Evolutionary conservation across 2,113 vertebrate species (phyloP).

Genomic region (Octodon degus): DNA sequence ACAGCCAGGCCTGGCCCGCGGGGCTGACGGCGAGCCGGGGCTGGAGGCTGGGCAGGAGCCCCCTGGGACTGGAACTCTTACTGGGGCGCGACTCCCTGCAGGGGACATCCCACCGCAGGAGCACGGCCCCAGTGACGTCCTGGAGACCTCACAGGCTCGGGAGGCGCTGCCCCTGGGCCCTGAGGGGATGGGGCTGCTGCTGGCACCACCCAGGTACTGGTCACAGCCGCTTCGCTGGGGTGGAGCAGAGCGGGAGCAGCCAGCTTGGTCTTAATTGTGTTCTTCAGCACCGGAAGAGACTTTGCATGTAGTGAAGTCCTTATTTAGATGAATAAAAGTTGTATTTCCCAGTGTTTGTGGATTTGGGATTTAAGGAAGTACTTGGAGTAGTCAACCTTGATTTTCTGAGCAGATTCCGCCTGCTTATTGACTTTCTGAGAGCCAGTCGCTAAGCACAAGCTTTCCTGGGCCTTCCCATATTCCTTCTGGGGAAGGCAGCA

Average conservation of each 20-base stretch:
- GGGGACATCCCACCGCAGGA: constrained; percentile 54
- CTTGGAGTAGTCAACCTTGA: constrained; percentile 32
- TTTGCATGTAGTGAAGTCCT: constrained; percentile 35
- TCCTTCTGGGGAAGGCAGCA: background rate
- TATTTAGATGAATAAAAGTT: constrained; percentile 63
- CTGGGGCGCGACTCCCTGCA: background rate
- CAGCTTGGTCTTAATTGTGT: background rate
- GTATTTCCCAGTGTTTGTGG: constrained; percentile 13
- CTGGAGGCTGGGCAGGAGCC: constrained; percentile 76
- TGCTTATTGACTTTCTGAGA: background rate
- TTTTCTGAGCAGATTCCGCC: background rate
- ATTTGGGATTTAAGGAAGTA: constrained; percentile 53
- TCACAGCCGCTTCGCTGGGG: background rate
- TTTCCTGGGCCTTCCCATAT: background rate
- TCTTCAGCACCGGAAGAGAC: background rate
- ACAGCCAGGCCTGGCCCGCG: constrained; percentile 89
- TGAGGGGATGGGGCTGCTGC: constrained; percentile 79
- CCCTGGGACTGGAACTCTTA: background rate
- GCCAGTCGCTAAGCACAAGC: constrained; percentile 12
- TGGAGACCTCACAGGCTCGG: constrained; percentile 89
- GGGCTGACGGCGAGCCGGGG: constrained; percentile 77
- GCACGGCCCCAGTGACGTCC: constrained; percentile 85
- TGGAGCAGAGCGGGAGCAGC: background rate
- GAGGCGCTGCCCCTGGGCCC: constrained; percentile 88
- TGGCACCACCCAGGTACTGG: constrained; percentile 83